Conservation (phyloP, 1,140 invertebrate species). For the Artemia franciscana region DNA sequence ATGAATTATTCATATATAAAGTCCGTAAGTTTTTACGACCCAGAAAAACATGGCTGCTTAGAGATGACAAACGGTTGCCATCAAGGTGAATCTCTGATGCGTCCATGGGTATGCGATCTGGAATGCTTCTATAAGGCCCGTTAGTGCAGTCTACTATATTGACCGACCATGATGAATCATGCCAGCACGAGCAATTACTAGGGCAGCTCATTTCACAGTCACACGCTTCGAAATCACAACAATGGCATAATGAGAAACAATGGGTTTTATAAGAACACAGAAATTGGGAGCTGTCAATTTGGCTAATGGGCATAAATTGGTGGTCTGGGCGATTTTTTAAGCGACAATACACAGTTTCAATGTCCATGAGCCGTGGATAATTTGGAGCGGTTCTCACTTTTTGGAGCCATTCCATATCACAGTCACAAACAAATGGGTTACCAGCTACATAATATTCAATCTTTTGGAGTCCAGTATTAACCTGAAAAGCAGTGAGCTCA, state of each 20-base stretch:
- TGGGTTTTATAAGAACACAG: constrained; percentile 73
- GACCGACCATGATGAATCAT: constrained; percentile 71
- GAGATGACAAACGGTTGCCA: constrained; percentile 50
- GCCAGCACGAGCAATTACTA: constrained; percentile 68
- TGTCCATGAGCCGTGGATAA: constrained; percentile 53
- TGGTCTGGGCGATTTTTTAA: constrained; percentile 19
- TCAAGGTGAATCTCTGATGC: constrained; percentile 69
- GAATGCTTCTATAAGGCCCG: constrained; percentile 44
- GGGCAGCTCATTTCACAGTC: constrained; percentile 86
- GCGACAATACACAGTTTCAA: constrained; percentile 36
- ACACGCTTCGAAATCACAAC: constrained; percentile 80
- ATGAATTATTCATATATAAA: constrained; percentile 65
- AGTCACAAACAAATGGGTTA: constrained; percentile 75
- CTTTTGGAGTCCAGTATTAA: constrained; percentile 46
- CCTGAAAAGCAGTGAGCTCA: constrained; percentile 58
- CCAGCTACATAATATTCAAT: constrained; percentile 75
- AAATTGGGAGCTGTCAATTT: constrained; percentile 62
- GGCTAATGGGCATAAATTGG: constrained; percentile 25
- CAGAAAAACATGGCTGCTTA: constrained; percentile 58
- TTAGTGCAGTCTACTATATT: constrained; percentile 73
- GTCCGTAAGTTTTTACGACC: constrained; percentile 65
- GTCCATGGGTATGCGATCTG: constrained; percentile 72
- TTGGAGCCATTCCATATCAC: constrained; percentile 48
- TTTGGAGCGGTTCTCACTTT: constrained; percentile 13
- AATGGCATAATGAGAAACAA: constrained; percentile 70